These are phyloP conservation scores for Gymnoscelis rufifasciata DNA, from an alignment of 2,888 invertebrate species.

Conservation along the genomic window DNA sequence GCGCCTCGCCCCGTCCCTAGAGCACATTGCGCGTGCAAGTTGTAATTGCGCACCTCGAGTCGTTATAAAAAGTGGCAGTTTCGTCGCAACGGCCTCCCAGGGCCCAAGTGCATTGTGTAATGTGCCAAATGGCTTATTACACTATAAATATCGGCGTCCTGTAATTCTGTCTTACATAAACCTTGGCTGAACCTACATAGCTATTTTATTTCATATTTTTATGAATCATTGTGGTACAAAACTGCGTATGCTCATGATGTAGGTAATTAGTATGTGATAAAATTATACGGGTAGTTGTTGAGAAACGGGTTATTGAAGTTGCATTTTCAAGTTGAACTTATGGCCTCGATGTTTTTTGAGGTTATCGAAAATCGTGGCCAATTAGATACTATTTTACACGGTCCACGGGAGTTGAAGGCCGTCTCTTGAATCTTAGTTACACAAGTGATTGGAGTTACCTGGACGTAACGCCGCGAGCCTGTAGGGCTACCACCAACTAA, in stretches of 20 bases:
- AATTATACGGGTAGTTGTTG: too few species aligned
- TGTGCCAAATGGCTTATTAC: constrained; percentile 32
- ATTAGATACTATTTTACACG: too few species aligned
- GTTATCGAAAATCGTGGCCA: too few species aligned
- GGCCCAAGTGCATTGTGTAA: constrained; percentile 29
- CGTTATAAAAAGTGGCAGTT: constrained; percentile 27
- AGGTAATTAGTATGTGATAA: too few species aligned
- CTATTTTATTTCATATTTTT: neutral
- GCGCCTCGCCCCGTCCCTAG: constrained; percentile 34
- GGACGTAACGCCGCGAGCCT: neutral
- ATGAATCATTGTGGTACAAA: neutral
- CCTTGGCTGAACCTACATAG: constrained; percentile 12
- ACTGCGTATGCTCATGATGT: too few species aligned
- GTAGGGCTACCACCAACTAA: neutral
- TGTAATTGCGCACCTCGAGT: constrained; percentile 32
- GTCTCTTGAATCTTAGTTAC: too few species aligned
- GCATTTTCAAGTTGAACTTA: too few species aligned
- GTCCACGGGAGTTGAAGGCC: too few species aligned
- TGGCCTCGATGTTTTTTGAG: too few species aligned
- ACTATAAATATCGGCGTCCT: constrained; percentile 29
- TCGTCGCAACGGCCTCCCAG: constrained; percentile 24
- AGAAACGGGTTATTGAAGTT: too few species aligned
- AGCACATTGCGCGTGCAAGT: constrained; percentile 36
- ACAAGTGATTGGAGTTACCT: too few species aligned
- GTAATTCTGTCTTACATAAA: constrained; percentile 28